Evolutionary conservation across 2,797 vertebrate genomes (phyloP).

Genomic region (Sternarchorhynchus goeldii): DNA sequence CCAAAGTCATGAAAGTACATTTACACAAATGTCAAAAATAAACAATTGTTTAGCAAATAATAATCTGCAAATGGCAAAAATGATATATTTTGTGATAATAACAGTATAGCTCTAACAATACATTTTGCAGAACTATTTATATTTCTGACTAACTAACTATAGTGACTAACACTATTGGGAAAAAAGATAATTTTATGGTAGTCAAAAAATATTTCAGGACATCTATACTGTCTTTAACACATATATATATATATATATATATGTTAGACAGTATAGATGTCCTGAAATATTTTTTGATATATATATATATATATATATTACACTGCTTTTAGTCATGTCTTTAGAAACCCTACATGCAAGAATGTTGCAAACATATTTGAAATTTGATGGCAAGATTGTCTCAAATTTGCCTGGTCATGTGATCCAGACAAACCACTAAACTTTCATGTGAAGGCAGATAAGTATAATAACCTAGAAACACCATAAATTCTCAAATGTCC

Average conservation of each 20-base stretch:
- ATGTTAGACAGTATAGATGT: no score
- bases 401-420: constrained; percentile 14
- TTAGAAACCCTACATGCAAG: neutral
- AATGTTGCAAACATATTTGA: constrained; percentile 21
- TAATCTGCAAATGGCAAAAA: neutral
- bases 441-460: constrained; percentile 11
- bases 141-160: no score
- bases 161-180: no score
- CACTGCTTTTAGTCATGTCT: neutral
- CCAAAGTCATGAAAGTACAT: neutral
- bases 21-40: neutral
- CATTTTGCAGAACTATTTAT: no score
- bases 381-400: neutral
- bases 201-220: neutral
- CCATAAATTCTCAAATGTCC: neutral
- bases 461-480: constrained; percentile 6
- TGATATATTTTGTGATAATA: neutral
- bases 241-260: no score
- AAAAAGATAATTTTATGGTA: neutral
- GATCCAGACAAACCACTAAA: constrained; percentile 7
- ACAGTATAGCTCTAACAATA: no score
- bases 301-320: no score
- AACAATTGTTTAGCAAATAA: no score
- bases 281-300: no score
- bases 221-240: no score